Conservation (phyloP, 2,113 vertebrate genomes). For the Colinus virginianus region DNA sequence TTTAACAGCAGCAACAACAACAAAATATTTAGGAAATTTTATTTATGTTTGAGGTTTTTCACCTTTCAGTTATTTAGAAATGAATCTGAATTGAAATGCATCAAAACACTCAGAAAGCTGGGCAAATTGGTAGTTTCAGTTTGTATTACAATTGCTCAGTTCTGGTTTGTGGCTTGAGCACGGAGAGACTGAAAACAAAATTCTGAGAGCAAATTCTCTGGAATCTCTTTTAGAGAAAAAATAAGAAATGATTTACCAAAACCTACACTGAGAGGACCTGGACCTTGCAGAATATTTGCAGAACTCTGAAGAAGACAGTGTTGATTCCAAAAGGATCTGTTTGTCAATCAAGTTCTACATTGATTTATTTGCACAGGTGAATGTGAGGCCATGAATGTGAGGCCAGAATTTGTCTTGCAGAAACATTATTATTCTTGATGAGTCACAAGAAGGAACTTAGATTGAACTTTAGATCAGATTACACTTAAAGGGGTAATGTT, state of each 20-base stretch:
- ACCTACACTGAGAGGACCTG: not conserved
- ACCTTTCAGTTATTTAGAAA: not conserved
- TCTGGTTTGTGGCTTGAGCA: not conserved
- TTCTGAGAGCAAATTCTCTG: not conserved
- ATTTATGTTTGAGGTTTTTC: not conserved
- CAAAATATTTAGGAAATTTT: not conserved
- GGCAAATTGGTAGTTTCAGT: not conserved
- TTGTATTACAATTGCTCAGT: not conserved
- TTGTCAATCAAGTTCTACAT: not conserved
- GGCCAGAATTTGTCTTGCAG: constrained; percentile 2
- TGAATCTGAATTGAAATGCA: not conserved
- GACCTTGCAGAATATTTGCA: not conserved
- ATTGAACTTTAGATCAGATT: constrained; percentile 20
- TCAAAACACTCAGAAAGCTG: not conserved
- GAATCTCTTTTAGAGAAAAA: not conserved
- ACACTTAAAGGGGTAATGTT: not conserved
- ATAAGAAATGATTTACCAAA: not conserved
- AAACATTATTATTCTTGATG: constrained; percentile 19
- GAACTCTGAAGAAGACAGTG: not conserved
- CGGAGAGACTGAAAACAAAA: not conserved
- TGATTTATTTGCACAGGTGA: constrained; percentile 40
- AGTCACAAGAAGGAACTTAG: constrained; percentile 22
- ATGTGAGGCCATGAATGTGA: not conserved
- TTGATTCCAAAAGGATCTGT: not conserved
- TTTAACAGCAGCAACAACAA: not conserved